These are phyloP conservation scores for Abramis brama DNA, from an alignment of 2,113 vertebrate genomes.

Conservation along the genomic window DNA sequence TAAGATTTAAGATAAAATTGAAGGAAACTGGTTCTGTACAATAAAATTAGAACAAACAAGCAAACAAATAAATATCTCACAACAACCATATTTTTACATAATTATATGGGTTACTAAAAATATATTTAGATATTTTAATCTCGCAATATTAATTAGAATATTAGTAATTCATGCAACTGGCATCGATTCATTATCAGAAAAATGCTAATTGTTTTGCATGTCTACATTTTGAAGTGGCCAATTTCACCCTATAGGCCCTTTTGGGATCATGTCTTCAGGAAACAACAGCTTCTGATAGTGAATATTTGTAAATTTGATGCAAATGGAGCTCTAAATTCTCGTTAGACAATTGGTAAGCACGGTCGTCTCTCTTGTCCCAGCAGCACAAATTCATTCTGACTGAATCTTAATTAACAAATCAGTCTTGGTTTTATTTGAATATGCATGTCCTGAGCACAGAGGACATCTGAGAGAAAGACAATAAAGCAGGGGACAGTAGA, in stretches of 20 bases:
- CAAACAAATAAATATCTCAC: neutral
- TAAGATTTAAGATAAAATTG: no score
- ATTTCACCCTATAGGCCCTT: neutral
- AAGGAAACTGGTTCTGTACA: no score
- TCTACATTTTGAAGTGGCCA: neutral
- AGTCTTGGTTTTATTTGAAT: constrained; percentile 55
- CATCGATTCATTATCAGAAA: neutral
- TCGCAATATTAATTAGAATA: neutral
- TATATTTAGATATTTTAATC: neutral
- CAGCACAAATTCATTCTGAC: constrained; percentile 56
- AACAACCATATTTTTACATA: neutral
- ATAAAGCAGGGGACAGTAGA: constrained; percentile 13
- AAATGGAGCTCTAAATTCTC: constrained; percentile 14
- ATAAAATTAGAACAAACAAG: neutral
- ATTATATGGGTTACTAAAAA: neutral
- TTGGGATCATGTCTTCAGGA: constrained; percentile 8
- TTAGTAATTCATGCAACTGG: neutral
- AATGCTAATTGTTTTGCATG: neutral
- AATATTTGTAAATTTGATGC: constrained; percentile 17
- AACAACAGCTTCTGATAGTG: constrained; percentile 30
- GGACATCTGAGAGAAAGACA: constrained; percentile 37
- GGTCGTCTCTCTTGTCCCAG: constrained; percentile 37
- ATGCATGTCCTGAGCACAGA: constrained; percentile 51
- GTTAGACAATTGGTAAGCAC: constrained; percentile 37
- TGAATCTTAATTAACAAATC: constrained; percentile 64